Conservation (phyloP, 2,113 vertebrate species). For the Corythoichthys haematopterus region DNA sequence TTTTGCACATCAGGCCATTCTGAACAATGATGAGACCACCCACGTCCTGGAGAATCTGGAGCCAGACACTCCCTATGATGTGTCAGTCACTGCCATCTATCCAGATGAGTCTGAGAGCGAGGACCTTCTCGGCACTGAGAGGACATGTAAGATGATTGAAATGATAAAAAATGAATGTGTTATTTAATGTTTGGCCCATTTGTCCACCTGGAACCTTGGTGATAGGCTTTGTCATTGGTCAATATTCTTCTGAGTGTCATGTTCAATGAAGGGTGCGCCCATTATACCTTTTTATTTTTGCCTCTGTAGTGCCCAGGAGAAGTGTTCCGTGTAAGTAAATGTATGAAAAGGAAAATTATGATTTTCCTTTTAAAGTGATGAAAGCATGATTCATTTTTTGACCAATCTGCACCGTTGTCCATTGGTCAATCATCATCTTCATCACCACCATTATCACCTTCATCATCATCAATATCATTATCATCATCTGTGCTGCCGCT, state of each 20-base stretch:
- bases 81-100: constrained; percentile 92
- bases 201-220: constrained; percentile 14
- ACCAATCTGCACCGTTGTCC: constrained; percentile 31
- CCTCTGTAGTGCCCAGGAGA: constrained; percentile 72
- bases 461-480: constrained; percentile 26
- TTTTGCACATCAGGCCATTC: constrained; percentile 77
- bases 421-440: constrained; percentile 37
- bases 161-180: not conserved
- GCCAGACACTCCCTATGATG: constrained; percentile 84
- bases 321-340: constrained; percentile 77
- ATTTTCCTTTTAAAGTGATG: constrained; percentile 22
- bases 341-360: constrained; percentile 30
- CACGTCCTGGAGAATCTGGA: constrained; percentile 82
- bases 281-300: constrained; percentile 56
- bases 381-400: constrained; percentile 54
- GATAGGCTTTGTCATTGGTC: constrained; percentile 2
- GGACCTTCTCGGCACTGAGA: constrained; percentile 82
- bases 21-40: constrained; percentile 83
- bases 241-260: constrained; percentile 21
- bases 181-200: not conserved
- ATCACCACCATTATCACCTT: constrained; percentile 28
- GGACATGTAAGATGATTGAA: constrained; percentile 79
- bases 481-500: constrained; percentile 29
- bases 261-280: constrained; percentile 29
- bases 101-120: constrained; percentile 97